Conservation (phyloP, 2,888 invertebrate genomes). For the Ethmia dodecea region DNA sequence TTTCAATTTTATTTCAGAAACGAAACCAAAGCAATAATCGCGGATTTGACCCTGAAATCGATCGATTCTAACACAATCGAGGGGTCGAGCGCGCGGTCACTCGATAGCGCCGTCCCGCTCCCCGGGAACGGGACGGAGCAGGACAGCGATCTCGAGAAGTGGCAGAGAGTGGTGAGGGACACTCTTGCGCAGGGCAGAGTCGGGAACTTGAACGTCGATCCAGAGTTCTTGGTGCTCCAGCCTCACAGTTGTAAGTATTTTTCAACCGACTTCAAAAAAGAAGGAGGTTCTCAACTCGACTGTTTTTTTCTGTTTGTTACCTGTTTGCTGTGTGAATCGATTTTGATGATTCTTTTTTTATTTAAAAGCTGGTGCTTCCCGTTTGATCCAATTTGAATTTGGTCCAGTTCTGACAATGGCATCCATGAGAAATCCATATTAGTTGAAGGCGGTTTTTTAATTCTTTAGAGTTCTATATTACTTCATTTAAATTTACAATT, state of each 20-base stretch:
- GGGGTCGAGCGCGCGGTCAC: conserved; percentile 59
- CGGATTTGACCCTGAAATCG: conserved; percentile 85
- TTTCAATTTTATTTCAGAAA: conserved; percentile 54
- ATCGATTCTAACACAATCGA: conserved; percentile 83
- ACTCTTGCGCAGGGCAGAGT: conserved; percentile 85
- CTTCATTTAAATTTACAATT: too few relatives aligned
- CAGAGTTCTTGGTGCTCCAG: conserved; percentile 85
- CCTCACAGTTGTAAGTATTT: conserved; percentile 82
- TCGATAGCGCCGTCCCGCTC: conserved; percentile 27
- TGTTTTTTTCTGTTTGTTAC: too few relatives aligned
- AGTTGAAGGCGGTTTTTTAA: too few relatives aligned
- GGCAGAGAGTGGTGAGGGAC: conserved; percentile 80
- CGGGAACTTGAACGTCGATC: conserved; percentile 89
- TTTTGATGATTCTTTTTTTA: too few relatives aligned
- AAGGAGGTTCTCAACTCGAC: too few relatives aligned
- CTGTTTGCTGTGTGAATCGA: too few relatives aligned
- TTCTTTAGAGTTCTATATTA: too few relatives aligned
- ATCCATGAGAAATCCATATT: too few relatives aligned
- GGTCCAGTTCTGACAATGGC: too few relatives aligned
- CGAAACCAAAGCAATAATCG: conserved; percentile 82
- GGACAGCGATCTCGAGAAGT: conserved; percentile 38
- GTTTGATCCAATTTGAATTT: too few relatives aligned
- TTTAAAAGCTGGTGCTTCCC: too few relatives aligned
- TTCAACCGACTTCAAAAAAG: not conserved
- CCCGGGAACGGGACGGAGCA: conserved; percentile 30